phyloP scores from a whole-genome alignment of 2,797 vertebrate genomes.

The Rhinoraja longicauda region DNA sequence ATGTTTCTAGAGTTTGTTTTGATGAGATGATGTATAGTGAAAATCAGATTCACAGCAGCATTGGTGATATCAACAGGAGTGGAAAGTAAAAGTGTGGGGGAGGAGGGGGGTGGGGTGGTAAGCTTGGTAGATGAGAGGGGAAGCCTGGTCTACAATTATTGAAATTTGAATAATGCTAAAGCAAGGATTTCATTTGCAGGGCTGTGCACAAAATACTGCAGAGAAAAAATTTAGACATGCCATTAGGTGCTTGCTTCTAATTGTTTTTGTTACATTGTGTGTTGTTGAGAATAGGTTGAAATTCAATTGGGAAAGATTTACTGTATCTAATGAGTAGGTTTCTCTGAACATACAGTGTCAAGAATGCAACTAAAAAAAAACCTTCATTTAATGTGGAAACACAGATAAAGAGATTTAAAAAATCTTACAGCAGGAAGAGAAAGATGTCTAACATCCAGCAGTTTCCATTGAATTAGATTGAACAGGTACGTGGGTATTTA shows the following conservation, averaged over 20 bases:
- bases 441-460: neutral
- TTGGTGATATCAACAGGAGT: neutral
- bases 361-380: neutral
- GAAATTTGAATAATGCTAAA: neutral
- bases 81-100: too few species aligned
- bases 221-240: neutral
- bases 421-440: neutral
- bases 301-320: neutral
- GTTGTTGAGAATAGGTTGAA: neutral
- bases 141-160: neutral
- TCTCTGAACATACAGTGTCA: neutral
- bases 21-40: neutral
- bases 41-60: neutral
- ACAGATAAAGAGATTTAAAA: neutral
- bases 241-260: neutral
- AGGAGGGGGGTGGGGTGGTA: too few species aligned
- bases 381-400: neutral
- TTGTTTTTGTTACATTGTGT: neutral
- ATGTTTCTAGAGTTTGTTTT: neutral
- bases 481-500: neutral
- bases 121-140: too few species aligned
- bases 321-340: too few species aligned
- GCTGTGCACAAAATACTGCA: neutral
- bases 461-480: neutral
- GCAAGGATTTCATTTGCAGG: neutral